Base-by-base conservation (phyloP, 2,113 vertebrate genomes). In the Semnornis frantzii region DNA sequence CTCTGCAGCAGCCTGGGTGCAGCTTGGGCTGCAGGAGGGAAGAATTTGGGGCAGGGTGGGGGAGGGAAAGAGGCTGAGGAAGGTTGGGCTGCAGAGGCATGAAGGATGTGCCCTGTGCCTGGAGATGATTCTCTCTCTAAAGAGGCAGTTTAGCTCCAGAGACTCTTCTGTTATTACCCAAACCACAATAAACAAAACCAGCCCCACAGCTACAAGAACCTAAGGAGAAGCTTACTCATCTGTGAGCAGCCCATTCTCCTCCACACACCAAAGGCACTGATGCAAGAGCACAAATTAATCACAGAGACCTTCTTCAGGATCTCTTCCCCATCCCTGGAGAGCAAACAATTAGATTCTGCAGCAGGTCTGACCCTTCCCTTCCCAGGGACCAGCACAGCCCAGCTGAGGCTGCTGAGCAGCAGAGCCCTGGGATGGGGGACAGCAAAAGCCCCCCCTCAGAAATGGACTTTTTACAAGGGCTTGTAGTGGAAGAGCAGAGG, bases 171-270 rank as follows among this genome's bases (percentile, higher is more conserved):
- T 84, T 68, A 82, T 83, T 77, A 91, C 82, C 93, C 90, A 92
- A 89, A 95, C 58, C 85, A 87, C 93, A 91, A 73, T 63, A 87
- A 87, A 83, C 16, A 69, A 60, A 90, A 55, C 23, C 65, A 72
- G 15, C 95, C 95, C 90, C 90, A 81, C 66, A 94, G 95, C 95
- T 68, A 85, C 14, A 85, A 91, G 90, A 42, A 95, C 82, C 90
- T 37, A 44, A 86, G 85, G 94, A 94, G 85, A 80, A 64, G 92
- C 82, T 90, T 92, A 94, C 90, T 95, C 93, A 81, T 94, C 94
- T 94, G 90, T 85, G 76, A 95, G 86, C 91, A 81, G 33, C 72
- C 85, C 94, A 57, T 93, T 93, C 96, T 96, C 93, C 88, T 95
- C 85, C 85, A 83, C 73, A 92, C 88, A 93, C 15, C 33, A 75